These are phyloP conservation scores for Ammospiza maritima DNA, from an alignment of 2,797 vertebrate genomes.

Conservation along the genomic window DNA sequence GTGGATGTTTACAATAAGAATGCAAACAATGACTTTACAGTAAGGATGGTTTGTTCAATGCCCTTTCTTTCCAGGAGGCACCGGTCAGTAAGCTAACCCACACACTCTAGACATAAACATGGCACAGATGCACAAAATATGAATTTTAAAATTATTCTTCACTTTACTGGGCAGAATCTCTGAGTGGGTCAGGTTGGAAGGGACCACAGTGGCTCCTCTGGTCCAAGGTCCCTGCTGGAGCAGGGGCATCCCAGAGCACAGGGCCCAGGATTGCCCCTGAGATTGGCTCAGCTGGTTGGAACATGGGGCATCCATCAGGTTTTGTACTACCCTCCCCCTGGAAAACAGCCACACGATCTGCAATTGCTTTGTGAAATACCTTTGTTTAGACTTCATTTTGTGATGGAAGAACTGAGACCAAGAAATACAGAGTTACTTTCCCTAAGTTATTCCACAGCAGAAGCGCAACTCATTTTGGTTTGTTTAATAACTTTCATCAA, in stretches of 20 bases:
- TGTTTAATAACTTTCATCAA: background rate
- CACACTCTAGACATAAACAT: background rate
- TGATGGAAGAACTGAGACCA: background rate
- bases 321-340: background rate
- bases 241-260: no score
- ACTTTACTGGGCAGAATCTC: background rate
- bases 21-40: no score
- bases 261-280: background rate
- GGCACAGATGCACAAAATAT: background rate
- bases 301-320: background rate
- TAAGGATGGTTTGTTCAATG: background rate
- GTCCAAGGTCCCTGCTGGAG: no score
- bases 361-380: background rate
- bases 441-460: background rate
- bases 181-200: background rate
- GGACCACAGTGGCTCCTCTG: background rate
- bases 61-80: background rate
- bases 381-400: background rate
- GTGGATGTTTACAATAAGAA: background rate
- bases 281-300: background rate
- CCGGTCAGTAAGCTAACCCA: background rate
- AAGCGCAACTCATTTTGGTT: background rate
- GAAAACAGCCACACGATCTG: background rate
- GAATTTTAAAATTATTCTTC: background rate
- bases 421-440: rapidly evolving